Evolutionary conservation across 2,797 vertebrate genomes (phyloP), one percentile per base, ranked within the genome.

Genomic region (Moxostoma hubbsi): DNA sequence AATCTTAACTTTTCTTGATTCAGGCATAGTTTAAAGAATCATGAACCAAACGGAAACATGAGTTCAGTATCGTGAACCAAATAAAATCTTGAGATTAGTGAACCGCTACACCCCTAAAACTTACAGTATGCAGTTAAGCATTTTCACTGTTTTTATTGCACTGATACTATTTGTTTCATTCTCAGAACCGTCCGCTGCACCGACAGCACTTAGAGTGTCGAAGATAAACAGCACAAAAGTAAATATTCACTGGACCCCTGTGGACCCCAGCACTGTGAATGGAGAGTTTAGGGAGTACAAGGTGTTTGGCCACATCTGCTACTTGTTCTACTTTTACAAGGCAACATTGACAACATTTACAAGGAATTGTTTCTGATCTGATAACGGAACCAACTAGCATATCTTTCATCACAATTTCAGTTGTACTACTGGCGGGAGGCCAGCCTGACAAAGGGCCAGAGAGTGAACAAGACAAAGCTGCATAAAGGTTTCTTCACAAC

Each of bases 231-330:
- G 94, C 94, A 97, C 93, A 16, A 95, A 93, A 88, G 88, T 93
- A 49, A 88, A 89, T 83, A 81, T 99, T 71, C 95, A 95, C 82
- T 99, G 98, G 98, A 96, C 88, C 75, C 89, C 95, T 0, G 96
- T 98, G 84, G 92, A 96, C 83, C 88, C 92, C 68, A 92, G 89
- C 88, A 95, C 95, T 82, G 88, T 99, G 83, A 94, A 89, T 81
- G 98, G 98, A 86, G 95, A 96, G 84, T 96, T 99, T 87, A 97
- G 95, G 88, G 98, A 98, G 89, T 99, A 98, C 91, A 94, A 93
- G 93, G 98, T 99, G 91, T 97, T 96, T 73, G 18, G 9, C 12
- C 78, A 36, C 57, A 49, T 36, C 62, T 62, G 1, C 8, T 2
- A 16, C 7, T 9, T 43, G 13, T n/a, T 59, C 43, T 7, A 13